Base-by-base conservation (phyloP, 1,140 invertebrate genomes). In the Drosophila triauraria region DNA sequence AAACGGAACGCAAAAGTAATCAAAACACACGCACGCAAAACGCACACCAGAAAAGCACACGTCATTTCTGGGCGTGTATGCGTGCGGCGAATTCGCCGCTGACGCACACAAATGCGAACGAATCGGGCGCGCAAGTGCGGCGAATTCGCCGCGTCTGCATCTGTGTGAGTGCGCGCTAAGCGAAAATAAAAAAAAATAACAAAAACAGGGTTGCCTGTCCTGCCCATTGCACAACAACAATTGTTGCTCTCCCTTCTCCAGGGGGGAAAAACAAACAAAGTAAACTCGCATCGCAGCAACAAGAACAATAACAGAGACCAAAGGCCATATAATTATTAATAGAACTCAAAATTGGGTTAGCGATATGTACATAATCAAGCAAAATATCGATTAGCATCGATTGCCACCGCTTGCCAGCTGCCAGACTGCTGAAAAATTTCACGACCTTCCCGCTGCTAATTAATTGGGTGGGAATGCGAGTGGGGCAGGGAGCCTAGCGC, bases 21-120 rank as follows among this genome's bases (percentile, higher is more conserved):
- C 85, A 88, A 88, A 90, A 88, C 85, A 90, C 86, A 90, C 86
- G 81, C 82, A 85, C 82, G 75, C 58, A 46, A 77, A 77, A 90
- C 72, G 68, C 53, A 90, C 78, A 90, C 85, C 62, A 62, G 30
- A 40, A 54, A 42, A 70, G 40, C 47, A 44, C 67, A 79, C 60
- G 54, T 79, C 77, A 79, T 53, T 67, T 67, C 38, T 60, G 56
- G 51, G 30, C 20, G 75, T 74, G 68, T 79, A 47, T 65, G 77
- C 54, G 68, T 79, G 59, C 67, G 67, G 65, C 76, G 76, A 78
- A 78, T 70, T 78, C 51, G 32, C 23, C n/a, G 25, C 40, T 57
- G 40, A 64, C 61, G 61, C 75, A 76, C 75, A 77, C 75, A 68
- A 32, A 13, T 25, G 57, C 15, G 13, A 25, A 23, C 51, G 27